A percentile compares a stretch with the other conserved stretches of the same genome.
phyloP scores from a whole-genome alignment of 2,888 invertebrate genomes.

The Apantesis nais region DNA sequence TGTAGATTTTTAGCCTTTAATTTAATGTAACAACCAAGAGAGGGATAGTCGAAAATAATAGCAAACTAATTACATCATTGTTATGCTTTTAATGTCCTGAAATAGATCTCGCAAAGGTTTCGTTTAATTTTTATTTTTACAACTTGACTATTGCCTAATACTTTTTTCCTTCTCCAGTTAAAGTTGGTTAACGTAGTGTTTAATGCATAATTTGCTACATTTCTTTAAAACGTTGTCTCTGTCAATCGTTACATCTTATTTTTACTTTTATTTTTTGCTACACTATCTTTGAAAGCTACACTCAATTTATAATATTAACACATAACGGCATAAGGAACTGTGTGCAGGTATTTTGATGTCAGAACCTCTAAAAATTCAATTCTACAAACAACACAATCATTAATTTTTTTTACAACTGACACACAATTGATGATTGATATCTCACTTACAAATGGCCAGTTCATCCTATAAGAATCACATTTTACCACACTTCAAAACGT shows the following conservation, averaged over 20 bases:
- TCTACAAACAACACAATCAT: conserved; percentile 27
- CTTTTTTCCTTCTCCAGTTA: background rate
- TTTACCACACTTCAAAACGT: conserved; percentile 29
- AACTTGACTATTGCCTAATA: too few species aligned
- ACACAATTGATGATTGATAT: conserved; percentile 44
- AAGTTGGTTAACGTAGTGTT: background rate
- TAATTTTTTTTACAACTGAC: conserved; percentile 35
- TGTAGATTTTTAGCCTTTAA: background rate
- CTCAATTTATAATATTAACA: conserved; percentile 42
- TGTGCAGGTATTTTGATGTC: conserved; percentile 45
- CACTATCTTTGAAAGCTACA: conserved; percentile 14
- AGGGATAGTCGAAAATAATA: background rate
- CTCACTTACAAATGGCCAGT: conserved; percentile 35
- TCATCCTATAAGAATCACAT: conserved; percentile 33
- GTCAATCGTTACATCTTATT: conserved; percentile 35
- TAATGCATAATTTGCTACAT: background rate
- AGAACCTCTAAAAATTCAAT: conserved; percentile 32
- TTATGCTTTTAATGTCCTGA: background rate
- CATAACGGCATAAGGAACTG: conserved; percentile 43
- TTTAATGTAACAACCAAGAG: background rate
- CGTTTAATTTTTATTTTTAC: too few species aligned
- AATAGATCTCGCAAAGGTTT: background rate
- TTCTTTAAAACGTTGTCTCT: conserved; percentile 34
- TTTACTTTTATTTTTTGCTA: conserved; percentile 14
- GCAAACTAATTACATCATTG: background rate